These are phyloP conservation scores for Hydrotaea cyrtoneurina DNA, from an alignment of 2,888 invertebrate genomes.

Conservation along the genomic window DNA sequence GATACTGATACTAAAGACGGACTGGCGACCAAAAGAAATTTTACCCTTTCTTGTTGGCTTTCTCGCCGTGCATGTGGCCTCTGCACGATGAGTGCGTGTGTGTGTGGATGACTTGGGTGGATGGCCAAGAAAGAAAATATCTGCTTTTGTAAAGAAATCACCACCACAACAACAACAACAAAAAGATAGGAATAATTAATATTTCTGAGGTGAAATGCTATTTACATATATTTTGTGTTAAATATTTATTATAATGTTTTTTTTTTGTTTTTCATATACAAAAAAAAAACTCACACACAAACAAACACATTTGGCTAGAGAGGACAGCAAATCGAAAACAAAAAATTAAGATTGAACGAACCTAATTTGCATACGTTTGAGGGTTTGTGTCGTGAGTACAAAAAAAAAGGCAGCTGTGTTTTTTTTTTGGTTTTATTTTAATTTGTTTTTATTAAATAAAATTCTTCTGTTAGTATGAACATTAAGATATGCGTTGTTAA, in stretches of 20 bases:
- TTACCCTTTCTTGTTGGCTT: slow-evolving; percentile 51
- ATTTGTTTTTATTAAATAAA: background rate
- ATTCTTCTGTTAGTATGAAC: background rate
- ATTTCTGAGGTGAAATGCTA: slow-evolving; percentile 38
- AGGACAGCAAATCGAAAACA: slow-evolving; percentile 10
- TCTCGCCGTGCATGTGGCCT: slow-evolving; percentile 1
- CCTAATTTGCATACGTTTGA: slow-evolving; percentile 18
- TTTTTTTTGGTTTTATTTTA: background rate
- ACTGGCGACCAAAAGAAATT: slow-evolving; percentile 51
- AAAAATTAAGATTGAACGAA: slow-evolving; percentile 2
- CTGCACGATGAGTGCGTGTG: background rate
- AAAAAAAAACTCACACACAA: background rate
- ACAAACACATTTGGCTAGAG: background rate
- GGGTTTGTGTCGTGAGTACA: background rate
- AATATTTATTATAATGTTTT: slow-evolving; percentile 25
- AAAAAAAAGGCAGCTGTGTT: no score
- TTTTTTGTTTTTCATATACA: background rate
- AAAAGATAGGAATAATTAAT: slow-evolving; percentile 50
- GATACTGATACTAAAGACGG: slow-evolving; percentile 60
- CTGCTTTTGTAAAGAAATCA: slow-evolving; percentile 33
- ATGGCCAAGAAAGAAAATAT: slow-evolving; percentile 34
- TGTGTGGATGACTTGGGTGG: background rate
- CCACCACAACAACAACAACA: no score
- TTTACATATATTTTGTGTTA: slow-evolving; percentile 26
- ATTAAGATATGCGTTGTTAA: no score